Evolutionary conservation across 2,113 vertebrate genomes (phyloP), one percentile per base, ranked within the genome.

Genomic region (Aptenodytes patagonicus): DNA sequence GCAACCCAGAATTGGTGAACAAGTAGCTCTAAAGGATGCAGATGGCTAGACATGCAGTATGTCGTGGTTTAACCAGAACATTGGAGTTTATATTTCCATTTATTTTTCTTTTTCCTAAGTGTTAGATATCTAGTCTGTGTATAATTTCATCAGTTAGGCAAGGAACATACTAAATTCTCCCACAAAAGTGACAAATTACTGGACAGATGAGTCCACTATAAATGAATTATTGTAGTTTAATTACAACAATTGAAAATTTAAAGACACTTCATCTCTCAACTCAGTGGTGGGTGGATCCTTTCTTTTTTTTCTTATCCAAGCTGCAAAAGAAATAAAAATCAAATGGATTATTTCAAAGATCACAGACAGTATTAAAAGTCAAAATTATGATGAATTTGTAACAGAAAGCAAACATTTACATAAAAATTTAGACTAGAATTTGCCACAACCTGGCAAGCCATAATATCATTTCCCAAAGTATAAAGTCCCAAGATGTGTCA

Each of bases 271-370:
- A 57, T 69, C 29, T 93, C 98, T 98, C 98, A 99, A 99, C 99
- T 99, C 98, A 88, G 97, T 69, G 44, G 99, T 98, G 83, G 99
- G 99, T 95, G 99, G 99, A 83, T 98, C 98, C 77, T 99, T 99
- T 97, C 99, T 98, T 97, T 98, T 99, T 97, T 98, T 99, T 97
- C 99, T 99, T 96, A 99, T 99, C 99, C 99, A 99, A 87, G 99
- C 99, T 99, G 98, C 64, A 94, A 98, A 97, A 97, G 94, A 96
- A 93, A 95, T n/a, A 90, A 83, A 95, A 91, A 77, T 52, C 7
- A 77, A 49, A 70, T 57, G 0, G 13, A 83, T 77, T 87, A 71
- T 93, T 92, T 95, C 17, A 87, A 91, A 95, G 8, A 72, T n/a
- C 17, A 64, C 11, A 75, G 38, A 40, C 40, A 40, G 40, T 40